Percentiles rank a stretch among this genome's conserved stretches.
Evolutionary conservation across 2,797 vertebrate genomes (phyloP).

Genomic region (Varecia variegata): DNA sequence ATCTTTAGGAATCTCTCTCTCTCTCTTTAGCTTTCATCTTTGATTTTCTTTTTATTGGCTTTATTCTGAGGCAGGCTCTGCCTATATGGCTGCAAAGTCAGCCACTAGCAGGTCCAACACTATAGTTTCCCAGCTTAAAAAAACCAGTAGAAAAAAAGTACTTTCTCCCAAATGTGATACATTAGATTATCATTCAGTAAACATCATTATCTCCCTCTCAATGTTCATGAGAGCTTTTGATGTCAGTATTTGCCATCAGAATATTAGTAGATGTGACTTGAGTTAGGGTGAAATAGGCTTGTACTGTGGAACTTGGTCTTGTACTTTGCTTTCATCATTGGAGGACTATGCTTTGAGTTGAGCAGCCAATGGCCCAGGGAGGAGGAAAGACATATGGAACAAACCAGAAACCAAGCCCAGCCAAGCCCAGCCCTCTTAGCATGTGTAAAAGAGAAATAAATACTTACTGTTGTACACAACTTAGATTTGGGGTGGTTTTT

Average conservation of each 20-base stretch:
- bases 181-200: neutral
- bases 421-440: neutral
- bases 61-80: neutral
- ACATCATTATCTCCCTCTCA: neutral
- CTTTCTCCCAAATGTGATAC: neutral
- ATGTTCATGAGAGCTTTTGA: neutral
- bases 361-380: neutral
- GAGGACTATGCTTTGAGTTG: neutral
- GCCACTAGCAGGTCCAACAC: neutral
- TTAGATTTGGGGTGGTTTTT: neutral
- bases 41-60: neutral
- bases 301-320: neutral
- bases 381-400: neutral
- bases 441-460: neutral
- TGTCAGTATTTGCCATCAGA: neutral
- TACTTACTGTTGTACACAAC: neutral
- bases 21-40: neutral
- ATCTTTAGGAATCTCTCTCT: neutral
- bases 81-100: neutral
- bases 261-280: neutral
- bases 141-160: neutral
- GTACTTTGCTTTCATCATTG: neutral
- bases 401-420: neutral
- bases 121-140: neutral
- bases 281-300: neutral